Evolutionary conservation across 2,888 invertebrate species (phyloP).

Genomic region (Lapara coniferarum): DNA sequence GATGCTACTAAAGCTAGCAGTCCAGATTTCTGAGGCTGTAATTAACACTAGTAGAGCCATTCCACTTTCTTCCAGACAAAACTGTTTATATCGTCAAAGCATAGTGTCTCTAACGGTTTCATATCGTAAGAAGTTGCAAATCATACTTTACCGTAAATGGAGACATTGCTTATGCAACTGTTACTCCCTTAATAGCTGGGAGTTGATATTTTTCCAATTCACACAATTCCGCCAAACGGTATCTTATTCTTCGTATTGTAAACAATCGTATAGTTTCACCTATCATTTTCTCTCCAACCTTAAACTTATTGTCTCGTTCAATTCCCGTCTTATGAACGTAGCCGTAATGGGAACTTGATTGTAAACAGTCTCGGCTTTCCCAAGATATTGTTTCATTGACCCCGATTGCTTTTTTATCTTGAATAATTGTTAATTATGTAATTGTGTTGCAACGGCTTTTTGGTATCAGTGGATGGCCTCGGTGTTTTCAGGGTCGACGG

Average conservation of each 20-base stretch:
- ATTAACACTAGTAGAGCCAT: no score
- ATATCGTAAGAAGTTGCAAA: no score
- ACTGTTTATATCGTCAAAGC: no score
- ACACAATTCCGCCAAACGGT: background rate
- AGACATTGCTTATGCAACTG: background rate
- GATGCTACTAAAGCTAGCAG: no score
- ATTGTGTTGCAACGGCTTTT: slow-evolving; percentile 22
- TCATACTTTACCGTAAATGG: no score
- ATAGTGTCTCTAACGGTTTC: no score
- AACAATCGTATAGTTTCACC: slow-evolving; percentile 4
- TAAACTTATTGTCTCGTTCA: background rate
- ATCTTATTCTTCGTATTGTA: background rate
- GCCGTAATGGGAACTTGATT: slow-evolving; percentile 1
- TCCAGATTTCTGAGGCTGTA: no score
- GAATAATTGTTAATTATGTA: slow-evolving; percentile 19
- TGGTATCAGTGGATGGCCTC: background rate
- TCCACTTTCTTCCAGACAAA: no score
- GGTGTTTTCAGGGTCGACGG: background rate
- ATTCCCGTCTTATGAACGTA: background rate
- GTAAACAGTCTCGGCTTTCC: slow-evolving; percentile 4
- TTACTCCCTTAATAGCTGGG: background rate
- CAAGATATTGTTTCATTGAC: slow-evolving; percentile 27
- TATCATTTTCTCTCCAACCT: background rate
- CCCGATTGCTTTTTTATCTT: slow-evolving; percentile 18
- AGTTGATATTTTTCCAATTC: background rate